Percentiles rank a stretch among this genome's conserved stretches.
Conservation (phyloP, 2,888 invertebrate species). For the Sarcophaga carnaria region DNA sequence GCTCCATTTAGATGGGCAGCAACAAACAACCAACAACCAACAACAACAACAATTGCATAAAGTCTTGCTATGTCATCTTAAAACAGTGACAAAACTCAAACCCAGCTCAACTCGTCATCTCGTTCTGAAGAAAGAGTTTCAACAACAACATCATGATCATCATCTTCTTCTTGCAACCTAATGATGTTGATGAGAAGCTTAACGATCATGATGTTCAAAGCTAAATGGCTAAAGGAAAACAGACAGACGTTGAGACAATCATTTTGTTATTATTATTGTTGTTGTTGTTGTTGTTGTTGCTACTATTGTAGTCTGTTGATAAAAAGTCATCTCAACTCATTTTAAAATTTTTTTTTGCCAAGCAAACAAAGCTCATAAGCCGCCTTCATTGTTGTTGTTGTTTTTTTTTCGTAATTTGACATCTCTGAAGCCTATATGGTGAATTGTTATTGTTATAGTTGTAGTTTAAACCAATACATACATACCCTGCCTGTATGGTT, state of each 20-base stretch:
- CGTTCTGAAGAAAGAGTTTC: constrained; percentile 6
- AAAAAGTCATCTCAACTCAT: constrained; percentile 41
- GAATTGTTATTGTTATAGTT: constrained; percentile 20
- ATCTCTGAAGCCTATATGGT: constrained; percentile 44
- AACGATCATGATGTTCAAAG: too few species aligned
- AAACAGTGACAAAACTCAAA: constrained; percentile 62
- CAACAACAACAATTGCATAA: constrained; percentile 21
- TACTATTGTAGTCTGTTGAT: constrained; percentile 18
- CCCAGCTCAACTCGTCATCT: constrained; percentile 44
- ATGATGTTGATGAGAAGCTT: constrained; percentile 8
- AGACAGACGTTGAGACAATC: neutral
- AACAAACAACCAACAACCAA: neutral
- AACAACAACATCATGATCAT: constrained; percentile 38
- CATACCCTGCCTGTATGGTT: neutral
- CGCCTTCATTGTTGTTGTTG: constrained; percentile 51
- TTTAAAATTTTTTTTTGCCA: neutral
- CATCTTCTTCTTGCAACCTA: constrained; percentile 12
- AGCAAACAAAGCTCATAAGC: constrained; percentile 64
- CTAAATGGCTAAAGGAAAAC: neutral
- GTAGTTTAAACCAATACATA: neutral
- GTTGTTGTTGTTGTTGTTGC: neutral
- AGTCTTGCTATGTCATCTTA: constrained; percentile 53
- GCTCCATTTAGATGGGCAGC: constrained; percentile 62
- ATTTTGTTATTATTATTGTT: neutral
- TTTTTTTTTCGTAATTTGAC: constrained; percentile 59